phyloP scores from a whole-genome alignment of 2,888 invertebrate species.

The Pemphredon lugubris region DNA sequence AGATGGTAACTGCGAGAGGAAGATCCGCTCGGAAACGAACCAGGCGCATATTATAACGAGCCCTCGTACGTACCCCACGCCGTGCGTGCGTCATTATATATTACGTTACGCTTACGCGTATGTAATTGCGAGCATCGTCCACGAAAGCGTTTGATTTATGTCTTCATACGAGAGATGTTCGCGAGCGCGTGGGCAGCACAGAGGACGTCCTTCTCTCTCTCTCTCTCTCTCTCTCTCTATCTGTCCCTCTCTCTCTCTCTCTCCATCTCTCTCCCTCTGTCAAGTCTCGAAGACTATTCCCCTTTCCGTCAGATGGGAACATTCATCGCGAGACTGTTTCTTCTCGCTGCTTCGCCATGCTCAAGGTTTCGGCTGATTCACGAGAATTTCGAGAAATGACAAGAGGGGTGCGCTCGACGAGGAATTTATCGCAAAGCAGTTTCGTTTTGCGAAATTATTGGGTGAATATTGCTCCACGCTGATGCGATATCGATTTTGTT shows the following conservation, averaged over 20 bases:
- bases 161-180: conserved; percentile 76
- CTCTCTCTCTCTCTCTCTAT: conserved; percentile 6
- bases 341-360: not conserved
- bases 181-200: conserved; percentile 70
- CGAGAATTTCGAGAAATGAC: too few species aligned
- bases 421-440: too few species aligned
- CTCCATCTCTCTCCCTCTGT: too few species aligned
- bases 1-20: conserved; percentile 43
- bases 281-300: not conserved
- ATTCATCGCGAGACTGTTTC: conserved; percentile 18
- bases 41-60: conserved; percentile 74
- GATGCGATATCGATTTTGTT: too few species aligned
- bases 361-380: too few species aligned
- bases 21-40: conserved; percentile 59
- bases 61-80: conserved; percentile 64
- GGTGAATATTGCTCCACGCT: too few species aligned
- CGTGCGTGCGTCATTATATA: conserved; percentile 74
- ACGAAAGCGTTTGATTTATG: conserved; percentile 79
- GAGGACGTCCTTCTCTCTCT: conserved; percentile 28
- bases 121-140: conserved; percentile 80
- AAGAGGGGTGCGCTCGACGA: too few species aligned
- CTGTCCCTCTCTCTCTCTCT: not conserved
- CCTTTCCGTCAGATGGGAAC: conserved; percentile 31
- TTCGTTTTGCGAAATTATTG: too few species aligned
- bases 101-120: conserved; percentile 77